phyloP scores from a whole-genome alignment of 2,797 vertebrate genomes.

The Cynodonichthys magdalenae region DNA sequence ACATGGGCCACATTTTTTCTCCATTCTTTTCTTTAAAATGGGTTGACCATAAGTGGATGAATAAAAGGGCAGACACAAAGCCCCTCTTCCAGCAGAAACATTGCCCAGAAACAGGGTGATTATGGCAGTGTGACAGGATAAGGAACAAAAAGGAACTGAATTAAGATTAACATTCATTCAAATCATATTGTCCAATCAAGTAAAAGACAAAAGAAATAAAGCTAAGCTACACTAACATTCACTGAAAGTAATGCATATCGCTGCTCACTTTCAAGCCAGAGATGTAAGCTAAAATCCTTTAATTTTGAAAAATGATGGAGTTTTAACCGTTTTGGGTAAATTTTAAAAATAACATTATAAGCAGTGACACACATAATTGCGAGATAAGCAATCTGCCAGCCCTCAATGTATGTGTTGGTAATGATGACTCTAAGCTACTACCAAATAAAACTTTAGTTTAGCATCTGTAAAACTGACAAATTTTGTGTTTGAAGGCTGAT shows the following conservation, averaged over 20 bases:
- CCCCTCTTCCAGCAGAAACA: conserved; percentile 21
- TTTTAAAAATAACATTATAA: no score
- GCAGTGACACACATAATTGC: no score
- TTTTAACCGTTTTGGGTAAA: no score
- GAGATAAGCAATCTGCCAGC: no score
- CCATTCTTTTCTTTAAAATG: conserved; percentile 28
- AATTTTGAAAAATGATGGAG: neutral
- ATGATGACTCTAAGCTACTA: no score
- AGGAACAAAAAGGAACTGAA: conserved; percentile 6
- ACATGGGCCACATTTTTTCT: conserved; percentile 1
- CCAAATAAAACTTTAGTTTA: no score
- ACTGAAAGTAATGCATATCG: no score
- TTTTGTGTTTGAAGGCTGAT: no score
- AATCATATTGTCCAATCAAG: neutral
- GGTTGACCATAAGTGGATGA: conserved; percentile 35
- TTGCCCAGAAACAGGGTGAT: conserved; percentile 45
- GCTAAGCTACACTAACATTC: no score
- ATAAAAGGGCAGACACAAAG: conserved; percentile 33
- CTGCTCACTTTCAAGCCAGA: no score
- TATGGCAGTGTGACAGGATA: conserved; percentile 29
- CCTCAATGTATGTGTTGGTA: no score
- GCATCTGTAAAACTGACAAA: no score
- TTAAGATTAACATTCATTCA: neutral
- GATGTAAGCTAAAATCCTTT: neutral
- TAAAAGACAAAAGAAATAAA: neutral